These are phyloP conservation scores for Lophius americanus DNA, from an alignment of 2,797 vertebrate genomes.

Conservation along the genomic window DNA sequence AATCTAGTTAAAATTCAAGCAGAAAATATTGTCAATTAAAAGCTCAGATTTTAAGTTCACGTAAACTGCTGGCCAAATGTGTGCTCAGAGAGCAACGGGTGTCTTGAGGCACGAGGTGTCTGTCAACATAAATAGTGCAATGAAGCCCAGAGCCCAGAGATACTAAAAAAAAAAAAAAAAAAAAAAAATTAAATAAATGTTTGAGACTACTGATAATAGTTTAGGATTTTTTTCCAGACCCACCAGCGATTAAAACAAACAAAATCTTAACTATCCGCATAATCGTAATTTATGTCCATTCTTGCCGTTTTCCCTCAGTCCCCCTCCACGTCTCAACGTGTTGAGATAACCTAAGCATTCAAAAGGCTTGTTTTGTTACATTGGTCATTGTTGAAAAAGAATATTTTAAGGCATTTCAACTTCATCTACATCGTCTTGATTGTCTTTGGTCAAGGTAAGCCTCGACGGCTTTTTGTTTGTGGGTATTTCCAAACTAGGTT, in stretches of 20 bases:
- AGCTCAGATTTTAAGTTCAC: conserved; percentile 1
- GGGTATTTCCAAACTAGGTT: conserved; percentile 63
- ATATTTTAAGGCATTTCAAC: conserved; percentile 78
- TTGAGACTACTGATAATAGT: conserved; percentile 18
- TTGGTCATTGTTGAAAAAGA: conserved; percentile 53
- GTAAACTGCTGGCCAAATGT: neutral
- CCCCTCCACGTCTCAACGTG: conserved; percentile 17
- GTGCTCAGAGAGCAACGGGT: conserved; percentile 8
- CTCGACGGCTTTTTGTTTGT: conserved; percentile 66
- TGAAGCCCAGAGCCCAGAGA: conserved; percentile 13
- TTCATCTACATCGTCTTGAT: conserved; percentile 64
- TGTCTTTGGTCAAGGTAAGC: conserved; percentile 83
- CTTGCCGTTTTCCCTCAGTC: conserved; percentile 21
- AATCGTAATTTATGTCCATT: conserved; percentile 14
- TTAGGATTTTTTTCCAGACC: neutral
- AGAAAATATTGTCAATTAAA: neutral
- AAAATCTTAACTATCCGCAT: conserved; percentile 6
- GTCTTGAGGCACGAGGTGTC: conserved; percentile 50
- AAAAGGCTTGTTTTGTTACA: conserved; percentile 28
- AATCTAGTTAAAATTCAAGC: neutral
- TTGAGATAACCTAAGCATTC: conserved; percentile 15
- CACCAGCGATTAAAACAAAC: conserved; percentile 35
- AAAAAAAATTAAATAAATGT: conserved; percentile 38
- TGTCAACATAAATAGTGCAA: neutral
- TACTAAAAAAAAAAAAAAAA: conserved; percentile 26